Evolutionary conservation across 2,113 vertebrate genomes (phyloP), one percentile per base, ranked within the genome.

Genomic region (Saccopteryx bilineata): DNA sequence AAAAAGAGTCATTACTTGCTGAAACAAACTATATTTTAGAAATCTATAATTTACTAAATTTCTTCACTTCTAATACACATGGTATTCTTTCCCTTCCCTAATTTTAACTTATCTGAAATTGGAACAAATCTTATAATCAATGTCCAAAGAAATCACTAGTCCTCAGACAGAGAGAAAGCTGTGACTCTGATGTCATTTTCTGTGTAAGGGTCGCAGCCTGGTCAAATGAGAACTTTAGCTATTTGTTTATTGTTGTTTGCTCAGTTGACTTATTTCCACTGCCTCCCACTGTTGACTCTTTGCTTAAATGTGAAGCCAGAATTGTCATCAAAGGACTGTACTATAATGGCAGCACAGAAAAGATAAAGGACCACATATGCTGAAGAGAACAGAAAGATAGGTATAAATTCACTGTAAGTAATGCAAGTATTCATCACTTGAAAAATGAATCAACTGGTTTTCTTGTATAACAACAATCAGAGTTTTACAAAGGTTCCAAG

Each of bases 31-130:
- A 12, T 31, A 56, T 31, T 71, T 92, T 50, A 68, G 26, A 39
- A 92, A 83, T 46, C 5, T 91, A 12, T 72, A 80, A 85, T 78
- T 88, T 66, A 81, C 46, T 24, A 92, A 56, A 84, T 90, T 76
- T 86, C 28, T 13, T 65, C 52, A 78, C 33, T 60, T 74, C 0
- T 72, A 74, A 79, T 11, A 68, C 48, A 28, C 4, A 10, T 11
- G 4, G 9, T 92, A 5, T 52, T 92, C 8, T 6, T 84, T 9
- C 5, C 56, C 12, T 31, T 26, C 31, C 33, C 5, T 33, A 56
- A 60, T 63, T 87, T 91, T 46, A 65, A 54, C 15, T 90, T 39
- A 92, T 87, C 26, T 85, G 26, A 96, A 87, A 66, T 4, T 71
- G 9, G n/a, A 71, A 87, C 66, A 58, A 95, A 58, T 85, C 13